Conservation (phyloP, 1,140 invertebrate genomes). For the Aradophagus sp. region DNA sequence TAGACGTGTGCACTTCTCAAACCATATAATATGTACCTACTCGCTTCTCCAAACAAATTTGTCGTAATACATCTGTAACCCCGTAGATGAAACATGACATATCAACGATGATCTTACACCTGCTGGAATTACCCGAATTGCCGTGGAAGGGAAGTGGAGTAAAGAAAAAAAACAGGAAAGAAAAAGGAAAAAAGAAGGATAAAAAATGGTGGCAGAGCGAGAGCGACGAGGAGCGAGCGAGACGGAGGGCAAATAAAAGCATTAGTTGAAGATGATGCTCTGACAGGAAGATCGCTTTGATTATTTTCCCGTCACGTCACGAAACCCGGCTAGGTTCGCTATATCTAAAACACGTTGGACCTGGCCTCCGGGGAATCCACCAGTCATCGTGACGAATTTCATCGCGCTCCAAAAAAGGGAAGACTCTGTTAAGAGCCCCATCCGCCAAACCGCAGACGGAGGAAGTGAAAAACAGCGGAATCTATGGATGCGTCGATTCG, state of each 20-base stretch:
- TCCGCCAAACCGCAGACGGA: slow-evolving; percentile 51
- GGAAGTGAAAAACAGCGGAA: slow-evolving; percentile 54
- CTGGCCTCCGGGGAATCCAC: slow-evolving; percentile 44
- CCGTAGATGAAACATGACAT: slow-evolving; percentile 32
- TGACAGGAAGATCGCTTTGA: slow-evolving; percentile 53
- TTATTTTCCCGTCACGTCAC: slow-evolving; percentile 56
- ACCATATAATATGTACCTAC: slow-evolving; percentile 23
- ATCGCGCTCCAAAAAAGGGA: slow-evolving; percentile 53
- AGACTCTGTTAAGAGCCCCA: slow-evolving; percentile 50
- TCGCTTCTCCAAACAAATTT: slow-evolving; percentile 40
- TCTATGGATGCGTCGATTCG: slow-evolving; percentile 55
- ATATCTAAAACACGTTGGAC: slow-evolving; percentile 38
- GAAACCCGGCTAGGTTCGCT: slow-evolving; percentile 26
- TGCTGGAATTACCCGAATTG: slow-evolving; percentile 40
- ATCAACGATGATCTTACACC: slow-evolving; percentile 46
- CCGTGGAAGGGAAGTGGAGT: slow-evolving; percentile 19
- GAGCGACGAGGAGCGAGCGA: background rate
- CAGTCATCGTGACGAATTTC: slow-evolving; percentile 56
- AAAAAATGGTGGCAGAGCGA: slow-evolving; percentile 1
- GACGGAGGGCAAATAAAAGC: slow-evolving; percentile 32
- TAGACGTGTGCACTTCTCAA: slow-evolving; percentile 2
- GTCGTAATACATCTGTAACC: slow-evolving; percentile 39
- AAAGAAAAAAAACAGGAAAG: slow-evolving; percentile 1
- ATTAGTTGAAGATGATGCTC: slow-evolving; percentile 35
- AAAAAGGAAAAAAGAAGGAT: background rate